Conservation (phyloP, 2,797 vertebrate genomes). For the Nannoperca australis region DNA sequence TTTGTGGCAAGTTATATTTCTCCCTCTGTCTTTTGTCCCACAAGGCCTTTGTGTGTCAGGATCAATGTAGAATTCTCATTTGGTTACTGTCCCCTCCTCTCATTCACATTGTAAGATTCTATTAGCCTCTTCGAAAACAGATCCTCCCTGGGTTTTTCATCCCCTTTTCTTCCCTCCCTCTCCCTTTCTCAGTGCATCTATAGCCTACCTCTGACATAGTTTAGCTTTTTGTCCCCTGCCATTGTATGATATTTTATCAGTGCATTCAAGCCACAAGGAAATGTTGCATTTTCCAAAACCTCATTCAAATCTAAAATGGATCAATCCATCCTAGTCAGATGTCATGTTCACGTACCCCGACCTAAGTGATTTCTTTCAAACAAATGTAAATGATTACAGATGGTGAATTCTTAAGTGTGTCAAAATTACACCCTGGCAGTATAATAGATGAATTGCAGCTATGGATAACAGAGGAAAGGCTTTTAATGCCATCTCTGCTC, state of each 20-base stretch:
- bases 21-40: conserved; percentile 69
- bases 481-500: conserved; percentile 40
- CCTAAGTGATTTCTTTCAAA: conserved; percentile 49
- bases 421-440: conserved; percentile 51
- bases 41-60: conserved; percentile 73
- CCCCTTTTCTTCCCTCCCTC: background rate
- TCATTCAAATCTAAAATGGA: conserved; percentile 39
- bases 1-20: conserved; percentile 71
- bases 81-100: conserved; percentile 66
- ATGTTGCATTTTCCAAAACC: conserved; percentile 13
- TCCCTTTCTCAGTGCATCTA: background rate
- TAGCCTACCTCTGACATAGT: conserved; percentile 16
- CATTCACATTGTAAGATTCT: conserved; percentile 67
- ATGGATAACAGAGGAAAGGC: conserved; percentile 30
- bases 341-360: conserved; percentile 34
- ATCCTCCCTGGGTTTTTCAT: conserved; percentile 38
- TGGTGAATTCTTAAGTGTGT: conserved; percentile 54
- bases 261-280: conserved; percentile 20
- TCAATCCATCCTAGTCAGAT: conserved; percentile 42
- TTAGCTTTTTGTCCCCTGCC: conserved; percentile 21
- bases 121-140: conserved; percentile 67
- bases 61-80: conserved; percentile 74
- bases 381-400: conserved; percentile 60
- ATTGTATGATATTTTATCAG: conserved; percentile 33
- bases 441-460: conserved; percentile 48